Percentiles rank a stretch among this genome's conserved stretches.
Evolutionary conservation across 2,113 vertebrate species (phyloP).

Genomic region (Rhea pennata): DNA sequence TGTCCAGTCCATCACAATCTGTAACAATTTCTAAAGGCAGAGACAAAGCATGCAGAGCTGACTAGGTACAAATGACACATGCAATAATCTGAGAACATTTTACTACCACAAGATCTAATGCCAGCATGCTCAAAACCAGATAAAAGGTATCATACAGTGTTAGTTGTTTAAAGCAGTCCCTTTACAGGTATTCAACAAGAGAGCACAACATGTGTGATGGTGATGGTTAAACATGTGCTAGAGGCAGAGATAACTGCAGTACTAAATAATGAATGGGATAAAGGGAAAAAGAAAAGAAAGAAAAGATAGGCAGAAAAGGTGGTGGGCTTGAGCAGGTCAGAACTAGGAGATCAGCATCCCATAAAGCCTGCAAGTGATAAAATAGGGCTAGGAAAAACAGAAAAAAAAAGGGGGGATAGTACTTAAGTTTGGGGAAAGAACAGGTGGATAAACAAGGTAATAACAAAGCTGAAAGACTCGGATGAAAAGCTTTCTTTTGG

Average conservation of each 20-base stretch:
- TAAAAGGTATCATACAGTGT: neutral
- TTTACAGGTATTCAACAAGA: neutral
- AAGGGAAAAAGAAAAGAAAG: neutral
- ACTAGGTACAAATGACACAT: neutral
- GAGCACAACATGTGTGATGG: neutral
- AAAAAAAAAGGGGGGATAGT: neutral
- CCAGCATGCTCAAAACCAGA: neutral
- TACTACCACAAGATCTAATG: neutral
- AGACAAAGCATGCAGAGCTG: neutral
- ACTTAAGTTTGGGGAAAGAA: neutral
- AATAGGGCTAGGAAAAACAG: neutral
- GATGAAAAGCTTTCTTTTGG: neutral
- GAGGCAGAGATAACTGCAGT: neutral
- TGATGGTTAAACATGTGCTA: neutral
- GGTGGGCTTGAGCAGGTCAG: neutral
- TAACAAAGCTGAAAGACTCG: neutral
- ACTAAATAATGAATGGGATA: neutral
- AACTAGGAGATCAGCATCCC: neutral
- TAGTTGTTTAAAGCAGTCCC: neutral
- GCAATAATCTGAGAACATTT: neutral
- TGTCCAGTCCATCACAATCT: neutral
- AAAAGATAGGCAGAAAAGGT: neutral
- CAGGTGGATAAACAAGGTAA: neutral
- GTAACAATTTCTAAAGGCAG: neutral
- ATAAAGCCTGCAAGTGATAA: neutral